Evolutionary conservation across 2,888 invertebrate genomes (phyloP), one percentile per base, ranked within the genome.

Genomic region (Tachystola acroxantha): DNA sequence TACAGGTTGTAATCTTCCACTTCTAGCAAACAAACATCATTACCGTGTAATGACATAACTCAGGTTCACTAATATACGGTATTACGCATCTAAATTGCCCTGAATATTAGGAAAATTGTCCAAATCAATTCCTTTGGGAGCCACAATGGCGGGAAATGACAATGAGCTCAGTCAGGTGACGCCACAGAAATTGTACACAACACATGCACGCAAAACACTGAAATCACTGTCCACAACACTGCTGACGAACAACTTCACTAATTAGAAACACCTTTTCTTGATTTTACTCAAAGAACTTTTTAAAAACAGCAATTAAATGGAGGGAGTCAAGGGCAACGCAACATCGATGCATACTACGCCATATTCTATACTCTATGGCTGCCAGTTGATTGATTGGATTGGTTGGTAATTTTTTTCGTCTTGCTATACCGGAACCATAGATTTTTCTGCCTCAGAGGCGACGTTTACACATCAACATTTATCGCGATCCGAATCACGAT

Each of bases 61-160:
- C 55, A 60, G 46, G 61, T 60, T 51, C 66, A 64, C 60, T 53
- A 51, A 55, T 63, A 58, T 61, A 55, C 72, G 53, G 49, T 53
- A 61, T 60, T 67, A 59, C 56, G 66, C 78, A 80, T 80, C 52
- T 63, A 80, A 67, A 62, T 49, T 34, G 19, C 46, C 57, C 43
- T 40, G 42, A 42, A 53, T 43, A 56, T 48, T 43, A 47, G 46
- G 50, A 56, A 47, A 53, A 62, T 67, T 64, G 58, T 57, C 50
- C 44, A 56, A 58, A 51, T 57, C 62, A 63, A 45, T 66, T 66
- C 58, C 64, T 65, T 65, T 69, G 73, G 73, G 63, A 70, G 64
- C 80, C 82, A 86, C 87, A 88, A 88, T 88, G 87, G 87, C 87
- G 87, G 87, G 87, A 88, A 88, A 88, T 85, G 86, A 87, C 87